Base-by-base conservation (phyloP, 2,113 vertebrate species). In the Bolborhynchus lineola region DNA sequence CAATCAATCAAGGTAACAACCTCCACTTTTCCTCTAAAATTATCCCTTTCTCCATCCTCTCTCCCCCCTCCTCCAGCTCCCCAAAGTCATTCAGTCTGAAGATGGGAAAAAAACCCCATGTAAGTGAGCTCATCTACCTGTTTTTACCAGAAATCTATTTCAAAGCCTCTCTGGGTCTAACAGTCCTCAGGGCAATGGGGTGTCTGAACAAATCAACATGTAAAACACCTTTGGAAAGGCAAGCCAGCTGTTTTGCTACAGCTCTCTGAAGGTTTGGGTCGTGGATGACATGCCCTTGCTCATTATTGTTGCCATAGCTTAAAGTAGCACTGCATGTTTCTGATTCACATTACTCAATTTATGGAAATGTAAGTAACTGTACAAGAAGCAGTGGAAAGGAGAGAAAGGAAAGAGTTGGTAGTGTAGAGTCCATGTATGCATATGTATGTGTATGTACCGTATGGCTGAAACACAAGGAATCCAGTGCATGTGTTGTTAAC, bases 361-460 rank as follows among this genome's bases (percentile, higher is more conserved):
- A n/a, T 37, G 50, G 35, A 39, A 70, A 42, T 25, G 31, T 59
- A 57, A 57, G 42, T 75, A 47, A 35, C n/a, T 42, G 12, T 14
- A 47, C 17, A 67, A 31, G 64, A 20, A 68, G 14, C 15, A 82
- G n/a, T 6, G 42, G 20, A 80, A 39, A 35, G 13, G 21, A 33
- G 42, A 64, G 19, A 14, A 29, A 8, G 33, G n/a, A 8, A 24
- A 59, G 28, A 29, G 28, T 3, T 55, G 44, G 53, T 41, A 52
- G 47, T 0, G 0, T 28, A 24, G 44, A 65, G 44, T 18, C 82
- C 50, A 4, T 11, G 52, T 17, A 5, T 24, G 46, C 18, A 2
- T 41, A 6, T 8, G 10, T 35, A 20, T 11, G 7, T 21, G 35
- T 44, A 26, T 0, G 1, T 44, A 24, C 24, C 2, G 0, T 33